Evolutionary conservation across 2,113 vertebrate species (phyloP), one percentile per base, ranked within the genome.

Genomic region (Verasper variegatus): DNA sequence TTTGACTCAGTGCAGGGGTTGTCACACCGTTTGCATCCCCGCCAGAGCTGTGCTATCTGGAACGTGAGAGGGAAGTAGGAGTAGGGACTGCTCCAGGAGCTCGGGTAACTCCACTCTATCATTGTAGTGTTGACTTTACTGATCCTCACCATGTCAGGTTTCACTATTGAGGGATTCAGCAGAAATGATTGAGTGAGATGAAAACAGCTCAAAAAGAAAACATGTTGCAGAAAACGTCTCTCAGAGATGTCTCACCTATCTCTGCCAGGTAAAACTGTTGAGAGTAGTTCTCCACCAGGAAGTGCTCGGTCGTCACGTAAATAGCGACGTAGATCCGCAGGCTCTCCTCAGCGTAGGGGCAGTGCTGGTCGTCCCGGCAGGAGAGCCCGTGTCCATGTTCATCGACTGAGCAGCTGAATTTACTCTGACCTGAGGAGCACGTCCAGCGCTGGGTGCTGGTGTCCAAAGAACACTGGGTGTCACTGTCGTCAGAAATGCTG

Each of bases 51-150:
- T 47, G 65, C 60, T 31, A 94, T 83, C 78, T 94, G 85, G 63
- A 94, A 94, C n/a, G 68, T 91, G 45, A 94, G 92, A 5, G 92
- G 94, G 73, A 94, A 94, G 83, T 89, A 94, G 35, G 93, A 93
- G 69, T 76, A 74, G 26, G 94, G 94, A 3, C 63, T 89, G 89
- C 56, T 94, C 94, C 94, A 94, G 21, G 92, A 91, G 35, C 79
- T 78, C 0, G 94, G 94, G 74, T 94, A 94, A 69, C 62, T 83
- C 89, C 92, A 88, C 85, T 92, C 66, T 17, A 94, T 74, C 40
- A 74, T 60, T 0, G 88, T 84, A 0, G 11, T 42, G 72, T 90
- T 93, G 78, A 89, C 70, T 70, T 62, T 80, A 6, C 20, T 70
- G 20, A 94, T 87, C 1, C 1, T 62, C 78, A 94, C 92, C 57